phyloP scores from a whole-genome alignment of 2,113 vertebrate genomes.

The Amphiprion ocellaris region DNA sequence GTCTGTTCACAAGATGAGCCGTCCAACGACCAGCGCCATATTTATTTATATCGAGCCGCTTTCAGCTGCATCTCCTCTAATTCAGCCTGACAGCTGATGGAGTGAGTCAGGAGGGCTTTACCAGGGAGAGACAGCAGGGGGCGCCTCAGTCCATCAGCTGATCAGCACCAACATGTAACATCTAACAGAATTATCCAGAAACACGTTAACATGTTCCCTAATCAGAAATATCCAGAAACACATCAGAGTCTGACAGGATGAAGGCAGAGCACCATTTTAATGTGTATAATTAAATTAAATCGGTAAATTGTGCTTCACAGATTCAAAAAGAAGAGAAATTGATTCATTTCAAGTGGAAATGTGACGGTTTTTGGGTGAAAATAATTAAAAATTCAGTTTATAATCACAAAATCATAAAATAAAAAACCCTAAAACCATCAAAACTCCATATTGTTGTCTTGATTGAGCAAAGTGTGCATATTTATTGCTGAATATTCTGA shows the following conservation, averaged over 20 bases:
- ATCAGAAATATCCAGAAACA: too few relatives aligned
- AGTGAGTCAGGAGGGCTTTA: conserved; percentile 15
- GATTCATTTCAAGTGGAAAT: not conserved
- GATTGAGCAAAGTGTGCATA: too few relatives aligned
- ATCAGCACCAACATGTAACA: too few relatives aligned
- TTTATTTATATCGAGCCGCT: conserved; percentile 58
- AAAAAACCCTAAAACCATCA: too few relatives aligned
- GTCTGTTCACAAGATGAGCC: conserved; percentile 44
- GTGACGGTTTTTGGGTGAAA: not conserved
- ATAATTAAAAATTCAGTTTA: not conserved
- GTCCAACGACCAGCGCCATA: conserved; percentile 22
- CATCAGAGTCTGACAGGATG: too few relatives aligned
- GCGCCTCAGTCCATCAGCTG: conserved; percentile 7
- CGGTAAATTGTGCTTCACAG: not conserved
- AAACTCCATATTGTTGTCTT: too few relatives aligned
- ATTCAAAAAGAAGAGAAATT: not conserved
- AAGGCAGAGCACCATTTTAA: too few relatives aligned
- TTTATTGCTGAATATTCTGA: too few relatives aligned
- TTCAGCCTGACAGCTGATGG: conserved; percentile 51
- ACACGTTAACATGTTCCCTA: too few relatives aligned
- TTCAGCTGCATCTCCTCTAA: conserved; percentile 40
- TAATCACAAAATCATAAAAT: too few relatives aligned
- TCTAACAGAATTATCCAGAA: too few relatives aligned
- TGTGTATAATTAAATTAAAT: not conserved
- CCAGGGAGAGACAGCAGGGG: conserved; percentile 44